A percentile compares a stretch with the other conserved stretches of the same genome.
These are phyloP conservation scores for Dolichallabes microphthalmus DNA, from an alignment of 2,113 vertebrate genomes.

Conservation along the genomic window DNA sequence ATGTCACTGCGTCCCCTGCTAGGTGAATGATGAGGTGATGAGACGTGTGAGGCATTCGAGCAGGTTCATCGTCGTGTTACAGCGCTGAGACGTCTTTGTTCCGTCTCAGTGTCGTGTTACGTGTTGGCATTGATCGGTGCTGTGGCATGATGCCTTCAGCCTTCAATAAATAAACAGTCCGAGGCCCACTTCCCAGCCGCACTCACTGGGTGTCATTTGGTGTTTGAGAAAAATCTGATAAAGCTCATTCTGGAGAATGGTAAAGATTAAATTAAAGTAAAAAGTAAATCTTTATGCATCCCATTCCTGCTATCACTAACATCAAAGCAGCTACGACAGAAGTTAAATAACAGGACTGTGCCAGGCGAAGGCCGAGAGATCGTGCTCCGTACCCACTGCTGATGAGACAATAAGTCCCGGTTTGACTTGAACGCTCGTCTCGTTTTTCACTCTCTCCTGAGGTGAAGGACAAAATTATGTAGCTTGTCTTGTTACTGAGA, in stretches of 20 bases:
- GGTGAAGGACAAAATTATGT: neutral
- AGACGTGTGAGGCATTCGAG: neutral
- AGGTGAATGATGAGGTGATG: neutral
- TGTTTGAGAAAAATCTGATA: neutral
- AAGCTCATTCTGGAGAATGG: neutral
- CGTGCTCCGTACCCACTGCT: too few species aligned
- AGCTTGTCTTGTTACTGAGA: neutral
- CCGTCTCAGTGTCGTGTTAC: neutral
- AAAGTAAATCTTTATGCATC: neutral
- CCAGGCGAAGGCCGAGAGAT: too few species aligned
- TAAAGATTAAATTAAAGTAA: neutral
- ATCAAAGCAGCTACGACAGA: neutral
- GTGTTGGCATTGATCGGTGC: neutral
- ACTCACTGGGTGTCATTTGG: neutral
- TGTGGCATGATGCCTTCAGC: neutral
- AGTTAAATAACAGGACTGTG: too few species aligned
- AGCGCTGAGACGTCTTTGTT: neutral
- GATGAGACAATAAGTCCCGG: too few species aligned
- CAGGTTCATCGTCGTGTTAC: neutral
- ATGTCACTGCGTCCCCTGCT: neutral
- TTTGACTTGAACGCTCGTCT: too few species aligned
- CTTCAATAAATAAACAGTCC: constrained; percentile 22
- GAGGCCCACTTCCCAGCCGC: neutral
- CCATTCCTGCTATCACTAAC: neutral
- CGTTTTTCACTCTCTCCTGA: neutral